Conservation (phyloP, 2,797 vertebrate species). For the Nyctalus aviator region DNA sequence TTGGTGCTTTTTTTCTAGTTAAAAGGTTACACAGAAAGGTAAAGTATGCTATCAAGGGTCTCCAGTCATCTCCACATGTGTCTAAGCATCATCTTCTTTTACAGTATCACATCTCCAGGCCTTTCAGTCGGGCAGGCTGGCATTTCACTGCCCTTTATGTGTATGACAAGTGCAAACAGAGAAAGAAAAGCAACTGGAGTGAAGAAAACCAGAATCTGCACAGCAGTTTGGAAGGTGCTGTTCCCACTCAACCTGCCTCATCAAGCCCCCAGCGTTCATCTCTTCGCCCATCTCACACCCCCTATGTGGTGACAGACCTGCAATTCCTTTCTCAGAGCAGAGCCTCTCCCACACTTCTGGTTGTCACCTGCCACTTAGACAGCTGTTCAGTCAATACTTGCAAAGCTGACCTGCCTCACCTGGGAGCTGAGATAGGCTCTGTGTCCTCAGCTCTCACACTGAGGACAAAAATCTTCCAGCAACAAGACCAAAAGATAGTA, state of each 20-base stretch:
- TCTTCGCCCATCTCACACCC: background rate
- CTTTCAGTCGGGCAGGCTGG: slow-evolving; percentile 49
- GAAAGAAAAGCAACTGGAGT: slow-evolving; percentile 13
- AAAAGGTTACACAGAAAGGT: slow-evolving; percentile 28
- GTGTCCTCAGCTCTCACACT: background rate
- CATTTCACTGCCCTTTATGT: slow-evolving; percentile 75
- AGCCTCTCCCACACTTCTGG: background rate
- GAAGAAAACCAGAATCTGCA: background rate
- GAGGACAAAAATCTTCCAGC: background rate
- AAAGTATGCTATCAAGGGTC: background rate
- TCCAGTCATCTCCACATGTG: background rate
- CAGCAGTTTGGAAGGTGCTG: background rate
- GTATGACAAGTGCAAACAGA: slow-evolving; percentile 55
- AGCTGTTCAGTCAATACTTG: background rate
- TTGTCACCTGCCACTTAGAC: background rate
- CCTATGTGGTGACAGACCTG: background rate
- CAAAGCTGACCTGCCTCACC: background rate
- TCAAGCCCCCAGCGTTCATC: background rate
- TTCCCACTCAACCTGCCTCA: background rate
- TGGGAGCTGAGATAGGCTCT: background rate
- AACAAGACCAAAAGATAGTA: background rate
- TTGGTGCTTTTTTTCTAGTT: background rate
- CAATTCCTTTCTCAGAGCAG: background rate
- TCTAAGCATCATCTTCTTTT: slow-evolving; percentile 53
- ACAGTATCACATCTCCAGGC: slow-evolving; percentile 33